phyloP scores from a whole-genome alignment of 1,140 invertebrate genomes.

The Mya arenaria region DNA sequence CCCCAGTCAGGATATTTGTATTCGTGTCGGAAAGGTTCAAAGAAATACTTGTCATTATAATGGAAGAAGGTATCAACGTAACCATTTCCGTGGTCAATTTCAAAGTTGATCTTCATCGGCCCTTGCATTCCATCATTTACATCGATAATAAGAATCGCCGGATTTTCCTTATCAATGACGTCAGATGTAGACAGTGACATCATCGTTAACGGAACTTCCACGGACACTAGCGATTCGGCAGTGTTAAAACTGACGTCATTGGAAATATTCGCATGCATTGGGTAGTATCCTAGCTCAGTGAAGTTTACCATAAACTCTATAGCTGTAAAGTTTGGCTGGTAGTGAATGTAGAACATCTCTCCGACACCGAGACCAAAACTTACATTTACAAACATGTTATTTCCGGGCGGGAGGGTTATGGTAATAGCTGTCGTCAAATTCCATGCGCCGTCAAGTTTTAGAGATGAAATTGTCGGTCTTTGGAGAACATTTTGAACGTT shows the following conservation, averaged over 20 bases:
- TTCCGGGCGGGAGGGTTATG: constrained; percentile 62
- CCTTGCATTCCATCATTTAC: constrained; percentile 63
- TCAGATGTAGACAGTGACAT: constrained; percentile 60
- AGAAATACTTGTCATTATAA: constrained; percentile 53
- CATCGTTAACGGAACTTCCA: constrained; percentile 70
- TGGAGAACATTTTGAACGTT: constrained; percentile 57
- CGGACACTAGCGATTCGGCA: constrained; percentile 66
- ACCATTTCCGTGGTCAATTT: constrained; percentile 70
- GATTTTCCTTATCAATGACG: constrained; percentile 62
- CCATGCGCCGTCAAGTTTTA: constrained; percentile 60
- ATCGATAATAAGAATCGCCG: constrained; percentile 62
- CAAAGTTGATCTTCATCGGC: constrained; percentile 66
- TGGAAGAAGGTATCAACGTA: constrained; percentile 36
- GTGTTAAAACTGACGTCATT: constrained; percentile 70
- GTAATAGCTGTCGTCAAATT: constrained; percentile 69
- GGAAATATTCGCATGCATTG: constrained; percentile 60
- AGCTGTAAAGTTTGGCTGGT: constrained; percentile 30
- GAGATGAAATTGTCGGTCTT: constrained; percentile 57
- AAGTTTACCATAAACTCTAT: constrained; percentile 63
- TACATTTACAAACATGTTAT: constrained; percentile 69
- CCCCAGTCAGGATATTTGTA: constrained; percentile 75
- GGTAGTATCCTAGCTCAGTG: constrained; percentile 70
- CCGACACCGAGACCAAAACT: constrained; percentile 66
- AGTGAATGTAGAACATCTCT: constrained; percentile 67
- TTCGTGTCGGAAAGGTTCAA: constrained; percentile 56